Evolutionary conservation across 2,797 vertebrate genomes (phyloP), one percentile per base, ranked within the genome.

Genomic region (Taeniopygia guttata): DNA sequence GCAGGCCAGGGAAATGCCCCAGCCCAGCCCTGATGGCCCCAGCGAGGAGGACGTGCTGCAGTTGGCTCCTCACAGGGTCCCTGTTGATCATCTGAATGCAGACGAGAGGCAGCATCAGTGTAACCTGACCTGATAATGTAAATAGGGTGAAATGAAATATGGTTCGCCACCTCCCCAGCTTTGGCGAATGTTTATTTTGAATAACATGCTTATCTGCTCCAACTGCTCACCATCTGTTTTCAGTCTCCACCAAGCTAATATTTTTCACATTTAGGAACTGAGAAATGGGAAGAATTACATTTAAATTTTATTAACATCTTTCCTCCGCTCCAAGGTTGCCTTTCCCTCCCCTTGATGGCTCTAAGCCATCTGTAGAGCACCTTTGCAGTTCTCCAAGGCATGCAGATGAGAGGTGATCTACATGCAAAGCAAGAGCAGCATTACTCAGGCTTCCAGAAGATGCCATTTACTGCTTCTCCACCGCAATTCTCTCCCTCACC

Each of bases 141-240:
- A 98, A 97, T 94, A 98, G 89, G 95, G 93, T 95, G 95, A 97
- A 96, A 89, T 95, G 94, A 97, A 97, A 96, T 96, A 97, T 93
- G 97, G 96, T 96, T 97, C 82, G 73, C 93, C 97, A 96, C 94
- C 96, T 96, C 95, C 96, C 97, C 95, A 97, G 96, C 94, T 97
- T 93, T 96, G 97, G 98, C 96, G 98, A 98, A 98, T 97, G 97
- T 98, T 98, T 98, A 98, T 98, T 98, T 97, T 97, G 96, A 98
- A 97, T 97, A 98, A 98, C 97, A 98, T 88, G 97, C 97, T 95
- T 98, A 97, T 98, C 97, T 98, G 97, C 95, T 98, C 97, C 97
- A 97, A 97, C 96, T 98, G 98, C 97, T 98, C 96, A 98, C 98
- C 98, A 99, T 98, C 98, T 99, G 98, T 98, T 98, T 98, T 97